Base-by-base conservation (phyloP, 2,888 invertebrate species). In the Polia nebulosa region DNA sequence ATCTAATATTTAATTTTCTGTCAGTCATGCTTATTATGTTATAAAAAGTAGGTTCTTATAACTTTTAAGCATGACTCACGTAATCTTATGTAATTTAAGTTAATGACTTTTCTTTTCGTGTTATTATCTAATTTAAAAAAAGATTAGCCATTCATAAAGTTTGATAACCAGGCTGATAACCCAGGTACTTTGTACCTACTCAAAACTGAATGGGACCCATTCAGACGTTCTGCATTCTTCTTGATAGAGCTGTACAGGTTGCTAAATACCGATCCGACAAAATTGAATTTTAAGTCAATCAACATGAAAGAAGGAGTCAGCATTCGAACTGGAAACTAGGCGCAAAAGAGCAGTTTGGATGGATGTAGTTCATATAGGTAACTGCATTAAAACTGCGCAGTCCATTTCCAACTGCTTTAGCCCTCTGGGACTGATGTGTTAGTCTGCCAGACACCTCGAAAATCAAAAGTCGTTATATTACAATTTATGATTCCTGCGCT, bases 1-100 rank as follows among this genome's bases (percentile, higher is more conserved):
- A 36, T n/a, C 72, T 72, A 72, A 44, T 27, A 36, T 51, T 72
- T 58, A 9, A 34, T 41, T 61, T n/a, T n/a, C n/a, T n/a, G n/a
- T n/a, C n/a, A n/a, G n/a, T n/a, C n/a, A n/a, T n/a, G n/a, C n/a
- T n/a, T n/a, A n/a, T n/a, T n/a, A n/a, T n/a, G n/a, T n/a, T n/a
- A n/a, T n/a, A n/a, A 39, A 13, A 56, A 41, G 8, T 57, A 56
- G 6, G 8, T 44, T 27, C 2, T 20, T 20, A n/a, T 36, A 44
- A 49, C 34, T 34, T 34, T 13, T 44, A 29, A 36, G 27, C 29
- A 73, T 73, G 44, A 62, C 27, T 69, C 74, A 39, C 22, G 17
- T 29, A 29, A 36, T 29, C 20, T 74, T 52, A 52, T 45, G 17
- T 74, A 44, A 62, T 52, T 25, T 27, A 22, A 22, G 17, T 9